Evolutionary conservation across 1,140 invertebrate species (phyloP).

Genomic region (Drosophila carrolli): DNA sequence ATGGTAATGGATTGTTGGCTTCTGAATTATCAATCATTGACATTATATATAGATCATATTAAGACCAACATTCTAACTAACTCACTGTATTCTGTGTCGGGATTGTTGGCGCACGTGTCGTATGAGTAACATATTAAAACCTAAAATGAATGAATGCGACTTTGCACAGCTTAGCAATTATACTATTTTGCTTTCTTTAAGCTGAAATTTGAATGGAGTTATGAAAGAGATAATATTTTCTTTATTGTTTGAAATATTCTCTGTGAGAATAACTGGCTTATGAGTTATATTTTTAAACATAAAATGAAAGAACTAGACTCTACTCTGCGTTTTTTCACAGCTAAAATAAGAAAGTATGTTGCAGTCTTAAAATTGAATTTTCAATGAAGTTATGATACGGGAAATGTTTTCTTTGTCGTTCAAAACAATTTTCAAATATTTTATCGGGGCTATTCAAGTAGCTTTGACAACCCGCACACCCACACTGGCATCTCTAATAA

Average conservation of each 20-base stretch:
- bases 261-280: no score
- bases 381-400: not conserved
- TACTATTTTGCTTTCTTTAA: no score
- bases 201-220: not conserved
- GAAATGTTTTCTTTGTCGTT: not conserved
- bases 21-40: not conserved
- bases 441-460: not conserved
- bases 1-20: not conserved
- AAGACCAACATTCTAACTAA: not conserved
- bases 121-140: no score
- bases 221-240: not conserved
- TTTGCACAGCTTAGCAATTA: not conserved
- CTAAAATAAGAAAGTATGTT: not conserved
- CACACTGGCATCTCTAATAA: constrained; percentile 30
- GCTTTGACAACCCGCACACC: constrained; percentile 3
- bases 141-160: no score
- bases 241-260: not conserved
- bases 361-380: not conserved
- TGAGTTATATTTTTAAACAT: no score
- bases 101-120: no score
- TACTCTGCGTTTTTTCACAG: not conserved
- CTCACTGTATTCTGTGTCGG: not conserved
- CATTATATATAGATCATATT: not conserved
- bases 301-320: no score
- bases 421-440: not conserved